These are phyloP conservation scores for Agriopis marginaria DNA, from an alignment of 2,888 invertebrate species.

Conservation along the genomic window DNA sequence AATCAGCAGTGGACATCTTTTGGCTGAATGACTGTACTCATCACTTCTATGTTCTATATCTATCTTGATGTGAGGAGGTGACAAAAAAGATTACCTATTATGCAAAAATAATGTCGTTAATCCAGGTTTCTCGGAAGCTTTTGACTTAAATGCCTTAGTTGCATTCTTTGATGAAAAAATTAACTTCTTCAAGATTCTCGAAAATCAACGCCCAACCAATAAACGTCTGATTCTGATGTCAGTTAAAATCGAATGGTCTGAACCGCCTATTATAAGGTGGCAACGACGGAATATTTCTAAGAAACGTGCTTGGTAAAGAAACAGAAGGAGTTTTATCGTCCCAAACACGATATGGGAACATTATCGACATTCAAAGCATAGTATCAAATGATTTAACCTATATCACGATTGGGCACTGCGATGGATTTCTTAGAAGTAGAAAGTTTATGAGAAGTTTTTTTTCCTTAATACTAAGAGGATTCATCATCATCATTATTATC, in stretches of 20 bases:
- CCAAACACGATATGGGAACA: conserved; percentile 76
- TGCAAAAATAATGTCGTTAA: too few species aligned
- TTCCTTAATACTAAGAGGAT: background rate
- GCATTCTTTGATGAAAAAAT: too few species aligned
- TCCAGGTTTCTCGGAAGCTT: too few species aligned
- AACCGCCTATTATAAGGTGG: conserved; percentile 57
- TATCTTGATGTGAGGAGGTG: too few species aligned
- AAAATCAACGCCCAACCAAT: background rate
- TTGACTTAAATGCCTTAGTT: background rate
- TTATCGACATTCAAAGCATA: conserved; percentile 72
- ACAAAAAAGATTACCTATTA: too few species aligned
- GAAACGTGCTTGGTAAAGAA: conserved; percentile 83
- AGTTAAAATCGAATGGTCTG: conserved; percentile 5
- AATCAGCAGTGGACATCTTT: too few species aligned
- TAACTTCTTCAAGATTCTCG: too few species aligned
- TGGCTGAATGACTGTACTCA: too few species aligned
- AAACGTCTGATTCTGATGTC: background rate
- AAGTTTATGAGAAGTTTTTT: conserved; percentile 2
- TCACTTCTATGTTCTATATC: too few species aligned
- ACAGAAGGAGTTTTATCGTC: conserved; percentile 78
- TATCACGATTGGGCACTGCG: conserved; percentile 51
- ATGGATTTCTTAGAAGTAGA: conserved; percentile 30
- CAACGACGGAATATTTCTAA: conserved; percentile 65
- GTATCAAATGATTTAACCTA: conserved; percentile 52
- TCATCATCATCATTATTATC: background rate